phyloP scores from a whole-genome alignment of 2,888 invertebrate species.

The Koerneria pararmatus region DNA sequence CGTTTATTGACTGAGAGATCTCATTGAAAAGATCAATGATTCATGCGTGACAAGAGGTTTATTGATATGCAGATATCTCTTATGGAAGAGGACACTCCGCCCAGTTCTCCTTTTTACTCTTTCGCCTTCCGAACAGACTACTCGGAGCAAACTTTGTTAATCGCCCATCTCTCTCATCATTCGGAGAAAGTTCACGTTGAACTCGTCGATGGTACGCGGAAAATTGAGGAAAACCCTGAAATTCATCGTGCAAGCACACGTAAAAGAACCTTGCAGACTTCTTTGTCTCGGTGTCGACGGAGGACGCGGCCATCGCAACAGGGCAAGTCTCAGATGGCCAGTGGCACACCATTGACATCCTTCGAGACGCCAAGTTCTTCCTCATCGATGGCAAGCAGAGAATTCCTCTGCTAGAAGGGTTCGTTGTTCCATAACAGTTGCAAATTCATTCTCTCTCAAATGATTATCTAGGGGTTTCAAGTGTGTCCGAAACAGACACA shows the following conservation, averaged over 20 bases:
- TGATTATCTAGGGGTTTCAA: not conserved
- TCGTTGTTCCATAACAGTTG: not conserved
- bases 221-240: not conserved
- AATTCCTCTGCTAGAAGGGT: slow-evolving; percentile 14
- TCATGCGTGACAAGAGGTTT: no score
- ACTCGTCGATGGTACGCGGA: slow-evolving; percentile 3
- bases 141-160: slow-evolving; percentile 16
- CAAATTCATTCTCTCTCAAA: not conserved
- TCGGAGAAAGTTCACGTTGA: slow-evolving; percentile 10
- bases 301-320: not conserved
- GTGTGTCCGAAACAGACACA: no score
- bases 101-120: slow-evolving; percentile 14
- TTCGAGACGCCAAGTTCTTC: slow-evolving; percentile 15
- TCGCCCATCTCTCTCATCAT: slow-evolving; percentile 6
- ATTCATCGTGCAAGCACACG: not conserved
- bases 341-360: slow-evolving; percentile 22
- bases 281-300: slow-evolving; percentile 11
- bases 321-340: not conserved
- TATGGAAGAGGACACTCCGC: slow-evolving; percentile 9
- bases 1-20: no score
- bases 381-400: slow-evolving; percentile 16
- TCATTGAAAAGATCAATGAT: no score
- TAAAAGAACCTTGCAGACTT: slow-evolving; percentile 13
- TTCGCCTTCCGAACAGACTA: slow-evolving; percentile 22
- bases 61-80: not conserved